phyloP scores from a whole-genome alignment of 2,888 invertebrate species.

The Rotaria macrura region DNA sequence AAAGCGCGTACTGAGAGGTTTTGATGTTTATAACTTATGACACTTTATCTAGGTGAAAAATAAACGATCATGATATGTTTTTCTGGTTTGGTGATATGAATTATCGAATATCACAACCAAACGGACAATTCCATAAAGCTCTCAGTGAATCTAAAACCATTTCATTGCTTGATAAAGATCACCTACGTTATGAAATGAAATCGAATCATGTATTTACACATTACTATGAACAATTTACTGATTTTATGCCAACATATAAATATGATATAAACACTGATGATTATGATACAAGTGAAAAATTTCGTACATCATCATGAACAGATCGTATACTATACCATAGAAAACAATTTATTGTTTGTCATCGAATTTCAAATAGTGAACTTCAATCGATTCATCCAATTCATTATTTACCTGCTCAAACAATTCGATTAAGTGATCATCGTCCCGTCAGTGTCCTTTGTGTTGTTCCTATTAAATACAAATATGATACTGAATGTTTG shows the following conservation, averaged over 20 bases:
- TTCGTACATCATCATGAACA: constrained; percentile 92
- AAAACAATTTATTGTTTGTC: constrained; percentile 50
- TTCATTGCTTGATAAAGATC: constrained; percentile 72
- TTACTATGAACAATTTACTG: constrained; percentile 79
- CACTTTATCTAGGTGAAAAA: constrained; percentile 20
- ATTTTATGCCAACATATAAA: constrained; percentile 91
- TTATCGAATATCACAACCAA: constrained; percentile 86
- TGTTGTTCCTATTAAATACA: constrained; percentile 66
- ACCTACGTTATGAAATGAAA: constrained; percentile 58
- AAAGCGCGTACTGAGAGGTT: too few species aligned
- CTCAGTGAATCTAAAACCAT: constrained; percentile 65
- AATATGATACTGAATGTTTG: constrained; percentile 72
- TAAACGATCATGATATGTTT: constrained; percentile 71
- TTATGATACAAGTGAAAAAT: constrained; percentile 86
- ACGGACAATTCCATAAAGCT: constrained; percentile 77
- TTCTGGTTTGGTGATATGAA: constrained; percentile 99
- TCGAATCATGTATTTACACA: constrained; percentile 68
- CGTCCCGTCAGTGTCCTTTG: constrained; percentile 88
- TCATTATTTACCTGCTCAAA: constrained; percentile 74
- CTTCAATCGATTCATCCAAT: constrained; percentile 42
- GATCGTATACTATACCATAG: constrained; percentile 77
- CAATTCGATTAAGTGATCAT: constrained; percentile 80
- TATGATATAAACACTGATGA: constrained; percentile 96
- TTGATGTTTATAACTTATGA: too few species aligned
- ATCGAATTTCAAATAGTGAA: neutral